Evolutionary conservation across 2,888 invertebrate species (phyloP), one percentile per base, ranked within the genome.

Genomic region (Gryllus longicercus): DNA sequence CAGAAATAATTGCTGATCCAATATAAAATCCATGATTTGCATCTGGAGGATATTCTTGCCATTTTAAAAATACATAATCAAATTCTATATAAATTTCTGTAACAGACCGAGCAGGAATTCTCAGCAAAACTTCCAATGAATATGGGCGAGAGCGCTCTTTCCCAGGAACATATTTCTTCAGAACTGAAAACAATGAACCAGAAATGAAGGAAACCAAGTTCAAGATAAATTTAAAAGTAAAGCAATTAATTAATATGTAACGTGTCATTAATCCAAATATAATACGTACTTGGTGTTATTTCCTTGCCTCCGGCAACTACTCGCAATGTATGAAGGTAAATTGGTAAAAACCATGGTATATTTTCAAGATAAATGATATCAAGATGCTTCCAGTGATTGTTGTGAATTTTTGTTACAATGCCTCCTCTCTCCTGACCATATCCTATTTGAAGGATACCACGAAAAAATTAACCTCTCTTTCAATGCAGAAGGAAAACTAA

Each of bases 21-120:
- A 98, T 92, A 86, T 98, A 97, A 88, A 99, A 98, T 0, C 99
- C 99, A 88, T 99, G 98, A 89, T 98, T 98, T 1, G 99, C 98
- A 91, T 99, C 99, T 0, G 99, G 99, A 18, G 99, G 99, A 88
- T 99, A 99, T 87, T 99, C 99, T 85, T 97, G 95, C 97, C 99
- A 98, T 88, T 98, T 98, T 10, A 98, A 90, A 86, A 98, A 96
- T n/a, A 96, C 94, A 88, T 96, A 95, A 87, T 98, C 97, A 88
- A 98, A 96, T 85, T 97, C 94, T 83, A 97, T 91, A 12, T 93
- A 93, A 79, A 98, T 90, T 82, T 93, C 92, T 0, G 95, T 95
- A 11, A 92, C 91, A 0, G 96, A 94, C 83, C 92, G 91, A 0
- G 96, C 91, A 12, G 97, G 96, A 81, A 98, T 87, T 83, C 90